Percentiles rank a stretch among this genome's conserved stretches.
phyloP scores from a whole-genome alignment of 2,797 vertebrate species.

The Tauraco hartlaubi region DNA sequence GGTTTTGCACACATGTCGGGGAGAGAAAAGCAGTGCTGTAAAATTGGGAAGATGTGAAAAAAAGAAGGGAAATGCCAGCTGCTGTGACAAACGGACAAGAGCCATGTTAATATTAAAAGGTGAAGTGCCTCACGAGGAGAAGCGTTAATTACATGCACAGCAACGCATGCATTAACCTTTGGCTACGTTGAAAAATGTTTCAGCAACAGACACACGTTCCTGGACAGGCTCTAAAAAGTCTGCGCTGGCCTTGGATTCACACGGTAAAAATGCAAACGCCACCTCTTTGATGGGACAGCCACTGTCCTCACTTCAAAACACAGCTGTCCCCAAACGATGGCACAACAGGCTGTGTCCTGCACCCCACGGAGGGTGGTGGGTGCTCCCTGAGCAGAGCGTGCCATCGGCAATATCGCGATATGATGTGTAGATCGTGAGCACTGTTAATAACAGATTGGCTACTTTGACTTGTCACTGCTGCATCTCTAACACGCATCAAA shows the following conservation, averaged over 20 bases:
- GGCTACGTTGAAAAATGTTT: neutral
- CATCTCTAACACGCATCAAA: accelerated
- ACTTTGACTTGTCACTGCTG: neutral
- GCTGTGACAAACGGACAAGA: neutral
- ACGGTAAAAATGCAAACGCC: accelerated
- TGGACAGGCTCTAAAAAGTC: neutral
- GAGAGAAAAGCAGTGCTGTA: neutral
- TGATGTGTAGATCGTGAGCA: accelerated
- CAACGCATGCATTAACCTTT: conserved; percentile 22
- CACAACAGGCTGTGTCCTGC: neutral
- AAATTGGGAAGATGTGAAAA: neutral
- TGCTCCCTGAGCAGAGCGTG: neutral
- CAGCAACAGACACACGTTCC: neutral
- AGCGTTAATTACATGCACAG: neutral
- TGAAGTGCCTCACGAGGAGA: neutral
- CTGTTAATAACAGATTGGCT: neutral
- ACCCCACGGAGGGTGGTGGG: accelerated
- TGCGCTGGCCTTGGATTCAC: neutral
- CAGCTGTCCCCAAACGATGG: accelerated
- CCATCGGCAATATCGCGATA: accelerated
- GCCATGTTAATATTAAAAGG: neutral
- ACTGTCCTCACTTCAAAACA: neutral
- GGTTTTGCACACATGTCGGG: neutral
- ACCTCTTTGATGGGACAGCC: neutral
- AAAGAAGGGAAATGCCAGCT: neutral